Conservation (phyloP, 2,113 vertebrate genomes). For the Bucco capensis region DNA sequence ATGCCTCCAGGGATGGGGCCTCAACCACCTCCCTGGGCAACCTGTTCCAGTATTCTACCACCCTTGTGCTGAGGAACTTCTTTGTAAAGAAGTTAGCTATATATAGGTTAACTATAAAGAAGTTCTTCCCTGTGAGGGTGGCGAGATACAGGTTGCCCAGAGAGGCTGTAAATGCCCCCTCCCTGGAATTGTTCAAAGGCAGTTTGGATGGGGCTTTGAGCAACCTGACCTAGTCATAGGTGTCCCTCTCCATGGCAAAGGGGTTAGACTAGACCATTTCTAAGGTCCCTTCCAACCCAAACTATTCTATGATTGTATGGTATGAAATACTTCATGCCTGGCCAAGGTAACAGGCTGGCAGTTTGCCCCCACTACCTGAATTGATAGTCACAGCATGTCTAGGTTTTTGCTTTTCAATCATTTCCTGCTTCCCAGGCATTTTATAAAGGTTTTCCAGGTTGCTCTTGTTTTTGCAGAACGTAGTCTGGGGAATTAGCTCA, state of each 20-base stretch:
- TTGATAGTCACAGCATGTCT: not conserved
- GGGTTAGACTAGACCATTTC: not conserved
- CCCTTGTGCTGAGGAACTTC: no score
- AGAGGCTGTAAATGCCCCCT: no score
- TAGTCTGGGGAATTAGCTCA: not conserved
- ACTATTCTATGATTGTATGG: not conserved
- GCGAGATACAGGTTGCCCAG: no score
- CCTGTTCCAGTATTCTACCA: no score
- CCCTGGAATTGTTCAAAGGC: no score
- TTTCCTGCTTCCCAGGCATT: not conserved
- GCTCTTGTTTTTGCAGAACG: not conserved
- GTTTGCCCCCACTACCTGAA: not conserved
- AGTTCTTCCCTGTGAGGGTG: no score
- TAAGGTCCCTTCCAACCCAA: not conserved
- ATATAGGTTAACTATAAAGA: no score
- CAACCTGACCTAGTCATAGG: not conserved
- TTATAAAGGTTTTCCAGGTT: not conserved
- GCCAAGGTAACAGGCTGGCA: not conserved
- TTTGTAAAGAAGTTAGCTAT: no score
- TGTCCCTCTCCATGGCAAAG: not conserved
- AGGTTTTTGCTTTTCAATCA: not conserved
- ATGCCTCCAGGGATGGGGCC: no score
- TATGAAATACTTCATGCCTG: not conserved
- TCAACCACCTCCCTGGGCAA: no score
- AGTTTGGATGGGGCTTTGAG: not conserved